Evolutionary conservation across 2,113 vertebrate species (phyloP).

Genomic region (Phyllopteryx taeniolatus): DNA sequence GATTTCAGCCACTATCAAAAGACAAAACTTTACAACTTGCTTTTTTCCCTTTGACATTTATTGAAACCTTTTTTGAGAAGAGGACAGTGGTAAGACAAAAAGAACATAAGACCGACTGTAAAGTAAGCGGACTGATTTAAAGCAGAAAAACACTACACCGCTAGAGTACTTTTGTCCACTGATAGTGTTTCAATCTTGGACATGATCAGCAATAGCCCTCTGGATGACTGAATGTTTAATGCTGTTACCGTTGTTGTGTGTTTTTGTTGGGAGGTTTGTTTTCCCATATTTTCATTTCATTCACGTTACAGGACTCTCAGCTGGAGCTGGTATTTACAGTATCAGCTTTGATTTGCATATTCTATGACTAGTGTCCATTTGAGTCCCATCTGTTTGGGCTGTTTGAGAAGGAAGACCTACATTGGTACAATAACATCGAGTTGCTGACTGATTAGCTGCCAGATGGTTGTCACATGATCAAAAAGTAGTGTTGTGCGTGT

Average conservation of each 20-base stretch:
- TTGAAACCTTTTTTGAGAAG: too few species aligned
- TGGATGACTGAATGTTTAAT: neutral
- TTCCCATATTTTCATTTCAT: too few species aligned
- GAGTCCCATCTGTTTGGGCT: neutral
- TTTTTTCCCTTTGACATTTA: too few species aligned
- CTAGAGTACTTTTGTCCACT: neutral
- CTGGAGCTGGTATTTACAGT: neutral
- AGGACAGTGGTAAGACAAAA: too few species aligned
- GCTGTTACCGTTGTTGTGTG: neutral
- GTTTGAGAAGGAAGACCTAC: neutral
- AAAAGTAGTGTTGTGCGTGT: neutral
- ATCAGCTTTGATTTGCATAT: neutral
- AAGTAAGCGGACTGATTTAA: neutral
- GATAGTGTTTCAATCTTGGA: neutral
- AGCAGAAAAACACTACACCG: neutral
- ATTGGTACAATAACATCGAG: neutral
- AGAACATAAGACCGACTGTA: neutral
- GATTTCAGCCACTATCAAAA: too few species aligned
- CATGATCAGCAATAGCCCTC: neutral
- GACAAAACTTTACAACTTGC: too few species aligned
- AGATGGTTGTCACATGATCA: neutral
- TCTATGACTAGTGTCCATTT: neutral
- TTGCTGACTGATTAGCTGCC: neutral
- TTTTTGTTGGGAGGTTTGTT: neutral
- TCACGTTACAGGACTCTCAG: neutral